Evolutionary conservation across 2,113 vertebrate species (phyloP).

Genomic region (Oceanites oceanicus): DNA sequence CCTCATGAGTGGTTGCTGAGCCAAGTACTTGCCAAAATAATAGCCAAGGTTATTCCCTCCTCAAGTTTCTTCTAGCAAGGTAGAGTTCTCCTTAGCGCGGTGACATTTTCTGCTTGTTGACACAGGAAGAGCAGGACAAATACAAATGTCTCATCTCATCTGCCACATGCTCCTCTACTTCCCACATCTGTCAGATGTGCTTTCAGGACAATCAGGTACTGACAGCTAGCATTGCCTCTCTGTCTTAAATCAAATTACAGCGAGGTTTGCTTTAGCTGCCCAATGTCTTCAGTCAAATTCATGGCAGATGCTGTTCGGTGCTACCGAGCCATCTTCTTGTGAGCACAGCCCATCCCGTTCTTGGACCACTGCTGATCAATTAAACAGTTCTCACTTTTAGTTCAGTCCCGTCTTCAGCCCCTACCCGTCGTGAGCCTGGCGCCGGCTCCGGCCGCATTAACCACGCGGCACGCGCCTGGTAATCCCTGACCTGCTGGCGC

Average conservation of each 20-base stretch:
- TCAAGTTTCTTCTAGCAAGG: neutral
- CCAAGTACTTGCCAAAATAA: neutral
- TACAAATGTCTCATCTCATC: neutral
- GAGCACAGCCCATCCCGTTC: neutral
- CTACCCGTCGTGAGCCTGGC: accelerated
- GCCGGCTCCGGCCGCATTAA: accelerated
- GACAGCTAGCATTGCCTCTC: neutral
- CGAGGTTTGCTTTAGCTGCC: neutral
- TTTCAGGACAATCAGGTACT: neutral
- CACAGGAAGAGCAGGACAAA: neutral
- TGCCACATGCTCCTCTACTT: neutral
- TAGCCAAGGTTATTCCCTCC: neutral
- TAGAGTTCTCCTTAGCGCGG: neutral
- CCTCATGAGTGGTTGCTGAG: neutral
- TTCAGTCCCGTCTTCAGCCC: accelerated
- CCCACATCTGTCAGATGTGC: neutral
- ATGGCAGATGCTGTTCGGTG: neutral
- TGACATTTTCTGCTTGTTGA: neutral
- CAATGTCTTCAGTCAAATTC: neutral
- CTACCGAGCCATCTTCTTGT: neutral
- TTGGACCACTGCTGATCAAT: accelerated
- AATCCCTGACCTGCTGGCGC: neutral
- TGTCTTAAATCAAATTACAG: neutral
- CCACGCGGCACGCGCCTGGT: accelerated
- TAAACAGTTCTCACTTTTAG: neutral